These are phyloP conservation scores for Ammodytes dubius DNA, from an alignment of 2,113 vertebrate genomes.

Conservation along the genomic window DNA sequence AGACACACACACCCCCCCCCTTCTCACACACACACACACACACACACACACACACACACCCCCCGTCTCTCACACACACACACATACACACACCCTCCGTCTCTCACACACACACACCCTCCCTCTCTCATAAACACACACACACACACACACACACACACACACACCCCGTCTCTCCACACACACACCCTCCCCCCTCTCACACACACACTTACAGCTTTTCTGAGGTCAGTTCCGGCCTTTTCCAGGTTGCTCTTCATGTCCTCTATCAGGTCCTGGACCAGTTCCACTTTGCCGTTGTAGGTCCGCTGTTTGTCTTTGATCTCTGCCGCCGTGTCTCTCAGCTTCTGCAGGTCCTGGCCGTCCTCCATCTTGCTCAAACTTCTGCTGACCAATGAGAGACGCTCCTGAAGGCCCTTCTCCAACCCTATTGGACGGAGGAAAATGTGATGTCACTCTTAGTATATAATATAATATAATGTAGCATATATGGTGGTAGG, in stretches of 20 bases:
- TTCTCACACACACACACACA: too few species aligned
- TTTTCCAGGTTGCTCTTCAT: conserved; percentile 82
- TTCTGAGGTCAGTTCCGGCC: conserved; percentile 70
- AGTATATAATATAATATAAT: background rate
- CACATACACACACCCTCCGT: too few species aligned
- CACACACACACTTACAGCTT: conserved; percentile 75
- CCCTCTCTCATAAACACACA: too few species aligned
- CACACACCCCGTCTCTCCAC: too few species aligned
- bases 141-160: too few species aligned
- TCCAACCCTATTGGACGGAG: conserved; percentile 76
- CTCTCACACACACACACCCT: too few species aligned
- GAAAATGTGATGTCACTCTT: background rate
- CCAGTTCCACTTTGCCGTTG: conserved; percentile 75
- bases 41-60: too few species aligned
- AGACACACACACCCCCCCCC: too few species aligned
- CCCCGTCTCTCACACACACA: too few species aligned
- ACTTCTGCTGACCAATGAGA: conserved; percentile 79
- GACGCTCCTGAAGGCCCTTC: conserved; percentile 78
- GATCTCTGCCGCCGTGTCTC: conserved; percentile 45
- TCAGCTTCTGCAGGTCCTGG: conserved; percentile 79
- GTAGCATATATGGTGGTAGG: too few species aligned
- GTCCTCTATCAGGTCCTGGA: conserved; percentile 76
- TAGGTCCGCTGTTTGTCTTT: conserved; percentile 75
- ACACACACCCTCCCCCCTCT: too few species aligned
- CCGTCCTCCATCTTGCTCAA: conserved; percentile 69